phyloP scores from a whole-genome alignment of 2,113 vertebrate genomes.

The Chinchilla lanigera region DNA sequence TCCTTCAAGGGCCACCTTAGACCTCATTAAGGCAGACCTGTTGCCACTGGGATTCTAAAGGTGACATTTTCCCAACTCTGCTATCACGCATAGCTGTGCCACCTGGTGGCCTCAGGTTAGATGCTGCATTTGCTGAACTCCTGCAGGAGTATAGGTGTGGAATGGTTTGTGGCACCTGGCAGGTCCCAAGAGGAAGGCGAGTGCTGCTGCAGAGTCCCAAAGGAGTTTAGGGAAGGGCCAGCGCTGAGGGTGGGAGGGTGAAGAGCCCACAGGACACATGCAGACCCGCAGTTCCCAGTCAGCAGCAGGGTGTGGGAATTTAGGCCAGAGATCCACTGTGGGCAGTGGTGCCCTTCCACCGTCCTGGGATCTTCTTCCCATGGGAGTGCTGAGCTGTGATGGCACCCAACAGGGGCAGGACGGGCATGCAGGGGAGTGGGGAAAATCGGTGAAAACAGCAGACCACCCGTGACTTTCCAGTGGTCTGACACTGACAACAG shows the following conservation, averaged over 20 bases:
- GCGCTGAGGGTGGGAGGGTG: background rate
- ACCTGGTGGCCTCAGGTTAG: background rate
- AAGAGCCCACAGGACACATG: background rate
- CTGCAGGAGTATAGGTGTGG: background rate
- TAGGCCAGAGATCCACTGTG: background rate
- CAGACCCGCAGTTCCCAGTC: too few relatives aligned
- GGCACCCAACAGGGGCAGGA: background rate
- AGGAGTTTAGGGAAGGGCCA: background rate
- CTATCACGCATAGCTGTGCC: accelerated
- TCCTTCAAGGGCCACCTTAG: background rate
- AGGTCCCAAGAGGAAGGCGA: background rate
- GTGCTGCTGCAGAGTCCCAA: background rate
- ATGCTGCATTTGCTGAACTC: background rate
- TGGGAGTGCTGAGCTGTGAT: background rate
- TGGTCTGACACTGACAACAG: background rate
- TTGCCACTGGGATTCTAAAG: background rate
- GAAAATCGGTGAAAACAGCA: background rate
- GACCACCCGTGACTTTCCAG: background rate
- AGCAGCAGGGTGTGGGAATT: background rate
- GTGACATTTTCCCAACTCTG: background rate
- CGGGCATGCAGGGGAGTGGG: background rate
- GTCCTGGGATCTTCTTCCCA: background rate
- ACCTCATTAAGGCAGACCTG: background rate
- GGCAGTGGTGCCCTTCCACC: background rate
- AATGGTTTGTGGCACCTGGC: too few relatives aligned